A percentile compares a stretch with the other conserved stretches of the same genome.
phyloP scores from a whole-genome alignment of 92 coral and sea anemone genomes.

The Zoanthus sansibaricus region DNA sequence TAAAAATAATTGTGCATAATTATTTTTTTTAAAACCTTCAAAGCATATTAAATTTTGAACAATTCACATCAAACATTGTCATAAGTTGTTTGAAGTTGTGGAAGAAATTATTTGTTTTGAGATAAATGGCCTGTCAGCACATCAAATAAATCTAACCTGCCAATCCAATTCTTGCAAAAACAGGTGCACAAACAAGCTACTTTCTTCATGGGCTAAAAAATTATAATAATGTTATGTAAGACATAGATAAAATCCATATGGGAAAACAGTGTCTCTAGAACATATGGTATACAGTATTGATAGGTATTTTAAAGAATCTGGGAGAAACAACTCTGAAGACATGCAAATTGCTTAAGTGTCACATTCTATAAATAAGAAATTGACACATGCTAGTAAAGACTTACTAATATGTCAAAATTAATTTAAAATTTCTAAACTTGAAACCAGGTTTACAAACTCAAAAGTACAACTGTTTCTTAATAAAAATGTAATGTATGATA shows the following conservation, averaged over 20 bases:
- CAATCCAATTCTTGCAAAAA: background rate
- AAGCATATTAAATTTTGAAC: background rate
- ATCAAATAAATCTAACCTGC: background rate
- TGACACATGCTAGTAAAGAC: slow-evolving; percentile 12
- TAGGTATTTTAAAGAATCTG: background rate
- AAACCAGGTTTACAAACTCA: background rate
- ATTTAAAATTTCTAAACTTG: background rate
- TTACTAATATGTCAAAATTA: background rate
- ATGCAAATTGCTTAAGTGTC: slow-evolving; percentile 18
- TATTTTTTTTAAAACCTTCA: too few relatives aligned
- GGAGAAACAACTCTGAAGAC: background rate
- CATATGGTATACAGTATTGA: background rate
- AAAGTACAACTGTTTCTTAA: background rate
- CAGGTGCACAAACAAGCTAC: background rate
- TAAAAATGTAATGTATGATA: background rate
- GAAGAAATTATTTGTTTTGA: background rate
- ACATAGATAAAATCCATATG: background rate
- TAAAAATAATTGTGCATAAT: too few relatives aligned
- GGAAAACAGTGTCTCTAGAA: background rate
- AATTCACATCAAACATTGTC: background rate
- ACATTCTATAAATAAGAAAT: slow-evolving; percentile 12
- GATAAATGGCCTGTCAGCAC: slow-evolving; percentile 12
- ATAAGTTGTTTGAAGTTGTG: background rate
- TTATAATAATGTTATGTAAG: background rate
- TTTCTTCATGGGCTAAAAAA: background rate